Evolutionary conservation across 2,888 invertebrate species (phyloP).

Genomic region (Ptychoptera albimana): DNA sequence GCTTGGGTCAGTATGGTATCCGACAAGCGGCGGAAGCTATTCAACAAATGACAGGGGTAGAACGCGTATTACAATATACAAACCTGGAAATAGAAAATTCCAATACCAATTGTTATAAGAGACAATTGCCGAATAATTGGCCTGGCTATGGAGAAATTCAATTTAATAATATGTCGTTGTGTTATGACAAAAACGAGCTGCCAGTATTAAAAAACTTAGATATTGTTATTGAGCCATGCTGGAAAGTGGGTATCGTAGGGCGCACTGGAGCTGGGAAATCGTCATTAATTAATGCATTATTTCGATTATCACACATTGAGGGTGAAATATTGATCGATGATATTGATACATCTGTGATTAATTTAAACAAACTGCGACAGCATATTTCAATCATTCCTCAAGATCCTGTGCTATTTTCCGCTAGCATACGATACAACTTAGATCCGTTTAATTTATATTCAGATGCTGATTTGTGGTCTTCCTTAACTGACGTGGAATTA

Average conservation of each 20-base stretch:
- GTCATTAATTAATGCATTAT: slow-evolving; percentile 60
- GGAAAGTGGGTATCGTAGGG: slow-evolving; percentile 64
- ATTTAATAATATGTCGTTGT: slow-evolving; percentile 39
- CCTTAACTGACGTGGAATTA: slow-evolving; percentile 35
- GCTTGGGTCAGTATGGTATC: slow-evolving; percentile 53
- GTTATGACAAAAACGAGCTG: slow-evolving; percentile 38
- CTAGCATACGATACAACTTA: slow-evolving; percentile 44
- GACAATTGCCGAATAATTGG: slow-evolving; percentile 45
- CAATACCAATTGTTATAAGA: slow-evolving; percentile 14
- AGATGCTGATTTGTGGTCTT: slow-evolving; percentile 25
- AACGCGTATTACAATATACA: slow-evolving; percentile 54
- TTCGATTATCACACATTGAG: slow-evolving; percentile 53
- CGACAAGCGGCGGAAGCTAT: slow-evolving; percentile 52
- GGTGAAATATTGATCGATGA: slow-evolving; percentile 60
- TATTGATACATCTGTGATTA: slow-evolving; percentile 37
- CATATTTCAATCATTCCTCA: slow-evolving; percentile 42
- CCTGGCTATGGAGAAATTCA: slow-evolving; percentile 43
- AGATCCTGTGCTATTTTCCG: slow-evolving; percentile 39
- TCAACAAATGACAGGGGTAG: slow-evolving; percentile 57
- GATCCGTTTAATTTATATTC: slow-evolving; percentile 37
- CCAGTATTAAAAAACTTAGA: slow-evolving; percentile 61
- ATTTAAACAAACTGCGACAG: slow-evolving; percentile 33
- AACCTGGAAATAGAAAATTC: slow-evolving; percentile 42
- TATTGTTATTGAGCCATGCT: slow-evolving; percentile 46
- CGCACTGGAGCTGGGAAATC: slow-evolving; percentile 76